Percentiles rank a stretch among this genome's conserved stretches.
Conservation (phyloP, 2,797 vertebrate species). For the Pelodytes ibericus region DNA sequence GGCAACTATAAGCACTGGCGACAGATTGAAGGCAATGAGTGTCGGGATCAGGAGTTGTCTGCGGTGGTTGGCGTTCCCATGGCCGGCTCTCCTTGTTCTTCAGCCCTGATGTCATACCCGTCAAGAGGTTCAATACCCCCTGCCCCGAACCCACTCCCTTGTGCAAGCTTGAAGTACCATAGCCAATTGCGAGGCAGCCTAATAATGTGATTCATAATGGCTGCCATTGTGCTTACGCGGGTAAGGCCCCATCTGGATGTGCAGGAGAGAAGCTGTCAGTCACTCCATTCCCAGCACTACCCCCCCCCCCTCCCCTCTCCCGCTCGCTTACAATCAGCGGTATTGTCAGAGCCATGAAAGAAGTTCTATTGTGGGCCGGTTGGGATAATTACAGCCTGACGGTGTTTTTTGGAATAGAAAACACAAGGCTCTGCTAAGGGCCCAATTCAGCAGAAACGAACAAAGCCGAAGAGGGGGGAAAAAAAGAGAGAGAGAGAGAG, state of each 20-base stretch:
- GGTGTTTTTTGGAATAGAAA: constrained; percentile 48
- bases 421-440: constrained; percentile 35
- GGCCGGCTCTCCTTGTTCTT: too few species aligned
- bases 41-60: too few species aligned
- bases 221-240: constrained; percentile 38
- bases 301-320: constrained; percentile 8
- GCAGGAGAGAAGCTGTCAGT: constrained; percentile 43
- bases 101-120: too few species aligned
- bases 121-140: too few species aligned
- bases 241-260: constrained; percentile 52
- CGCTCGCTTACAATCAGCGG: constrained; percentile 51
- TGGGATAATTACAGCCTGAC: constrained; percentile 56
- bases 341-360: constrained; percentile 50
- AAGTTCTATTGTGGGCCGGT: constrained; percentile 48
- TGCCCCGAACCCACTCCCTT: background rate
- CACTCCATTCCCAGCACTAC: constrained; percentile 7
- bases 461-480: background rate
- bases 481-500: background rate
- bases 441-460: constrained; percentile 41
- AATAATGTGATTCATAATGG: constrained; percentile 40
- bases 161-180: constrained; percentile 13
- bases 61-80: too few species aligned
- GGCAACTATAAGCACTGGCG: too few species aligned
- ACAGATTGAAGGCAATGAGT: too few species aligned
- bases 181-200: constrained; percentile 47